Evolutionary conservation across 2,888 invertebrate species (phyloP).

Genomic region (Papilio gigon): DNA sequence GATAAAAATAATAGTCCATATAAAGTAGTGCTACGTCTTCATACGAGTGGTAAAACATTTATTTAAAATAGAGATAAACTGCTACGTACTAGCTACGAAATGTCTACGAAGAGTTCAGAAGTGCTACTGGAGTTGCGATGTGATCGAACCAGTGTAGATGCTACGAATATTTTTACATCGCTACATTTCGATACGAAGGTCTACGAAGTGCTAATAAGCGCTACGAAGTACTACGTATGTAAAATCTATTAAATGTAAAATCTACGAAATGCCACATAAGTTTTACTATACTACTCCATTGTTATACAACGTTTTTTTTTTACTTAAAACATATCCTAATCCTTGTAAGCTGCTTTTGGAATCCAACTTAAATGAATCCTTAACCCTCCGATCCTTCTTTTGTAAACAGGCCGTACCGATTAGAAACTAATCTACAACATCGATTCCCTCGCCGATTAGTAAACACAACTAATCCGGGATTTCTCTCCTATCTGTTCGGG

Average conservation of each 20-base stretch:
- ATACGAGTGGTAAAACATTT: background rate
- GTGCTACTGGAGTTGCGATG: too few species aligned
- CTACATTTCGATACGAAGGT: too few species aligned
- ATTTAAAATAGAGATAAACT: conserved; percentile 25
- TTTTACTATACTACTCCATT: too few species aligned
- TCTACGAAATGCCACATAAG: too few species aligned
- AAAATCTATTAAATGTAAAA: too few species aligned
- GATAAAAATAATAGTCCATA: conserved; percentile 30
- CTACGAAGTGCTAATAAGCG: too few species aligned
- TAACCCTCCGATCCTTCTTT: conserved; percentile 22
- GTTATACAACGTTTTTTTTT: background rate
- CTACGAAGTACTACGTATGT: too few species aligned
- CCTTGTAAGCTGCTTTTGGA: conserved; percentile 7
- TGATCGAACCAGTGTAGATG: too few species aligned
- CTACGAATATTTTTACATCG: too few species aligned
- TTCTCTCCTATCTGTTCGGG: conserved; percentile 14
- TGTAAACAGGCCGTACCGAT: conserved; percentile 25
- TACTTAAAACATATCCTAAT: background rate
- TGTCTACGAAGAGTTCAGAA: background rate
- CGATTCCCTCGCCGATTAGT: conserved; percentile 25
- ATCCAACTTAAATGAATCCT: conserved; percentile 21
- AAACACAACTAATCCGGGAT: conserved; percentile 32
- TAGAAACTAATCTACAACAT: conserved; percentile 37
- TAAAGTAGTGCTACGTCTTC: conserved; percentile 2
- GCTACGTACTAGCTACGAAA: background rate